Evolutionary conservation across 1,140 invertebrate genomes (phyloP).

Genomic region (Phenacoccus solenopsis): DNA sequence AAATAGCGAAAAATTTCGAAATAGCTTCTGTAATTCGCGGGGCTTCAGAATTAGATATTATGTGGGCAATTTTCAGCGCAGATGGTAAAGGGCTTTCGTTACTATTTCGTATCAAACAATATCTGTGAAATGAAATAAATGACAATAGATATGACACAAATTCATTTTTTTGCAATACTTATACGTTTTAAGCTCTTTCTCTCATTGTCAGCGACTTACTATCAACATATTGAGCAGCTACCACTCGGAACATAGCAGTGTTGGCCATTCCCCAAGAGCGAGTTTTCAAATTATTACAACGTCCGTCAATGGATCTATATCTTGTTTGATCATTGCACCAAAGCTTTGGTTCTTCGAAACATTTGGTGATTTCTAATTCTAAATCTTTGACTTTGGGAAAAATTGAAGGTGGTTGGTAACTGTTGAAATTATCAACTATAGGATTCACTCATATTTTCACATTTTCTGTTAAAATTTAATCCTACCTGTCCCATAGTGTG

Average conservation of each 20-base stretch:
- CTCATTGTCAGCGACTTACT: constrained; percentile 42
- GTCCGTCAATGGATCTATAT: constrained; percentile 66
- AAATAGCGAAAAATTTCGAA: background rate
- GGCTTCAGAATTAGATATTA: background rate
- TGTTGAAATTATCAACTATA: too few species aligned
- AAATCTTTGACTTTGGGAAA: background rate
- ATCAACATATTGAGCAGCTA: constrained; percentile 68
- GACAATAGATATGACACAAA: background rate
- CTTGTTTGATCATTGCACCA: constrained; percentile 26
- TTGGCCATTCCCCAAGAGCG: constrained; percentile 58
- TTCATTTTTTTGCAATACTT: background rate
- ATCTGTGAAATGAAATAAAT: background rate
- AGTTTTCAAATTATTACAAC: constrained; percentile 67
- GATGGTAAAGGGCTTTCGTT: background rate
- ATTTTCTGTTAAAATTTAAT: too few species aligned
- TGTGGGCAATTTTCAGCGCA: background rate
- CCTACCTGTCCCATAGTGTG: too few species aligned
- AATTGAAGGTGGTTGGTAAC: too few species aligned
- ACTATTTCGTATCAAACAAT: background rate
- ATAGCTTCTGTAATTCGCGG: background rate
- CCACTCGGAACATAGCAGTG: constrained; percentile 57
- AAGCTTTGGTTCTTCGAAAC: background rate
- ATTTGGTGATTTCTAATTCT: background rate
- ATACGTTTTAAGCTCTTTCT: background rate
- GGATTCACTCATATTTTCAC: too few species aligned